phyloP scores from a whole-genome alignment of 2,888 invertebrate genomes.

The Monopis laevigella region DNA sequence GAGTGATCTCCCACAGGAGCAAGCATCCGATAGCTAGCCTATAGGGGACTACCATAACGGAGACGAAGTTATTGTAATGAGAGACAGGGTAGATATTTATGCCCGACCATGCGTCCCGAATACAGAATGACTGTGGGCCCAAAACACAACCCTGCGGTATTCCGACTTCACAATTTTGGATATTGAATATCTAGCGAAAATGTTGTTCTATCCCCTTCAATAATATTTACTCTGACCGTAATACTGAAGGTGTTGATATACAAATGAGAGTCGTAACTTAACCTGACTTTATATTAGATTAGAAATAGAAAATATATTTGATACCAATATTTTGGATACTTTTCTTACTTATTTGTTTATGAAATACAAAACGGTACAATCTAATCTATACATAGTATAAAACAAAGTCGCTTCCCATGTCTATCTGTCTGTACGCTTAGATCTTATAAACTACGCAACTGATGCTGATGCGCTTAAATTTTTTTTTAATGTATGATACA shows the following conservation, averaged over 20 bases:
- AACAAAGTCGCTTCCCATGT: too few species aligned
- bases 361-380: too few species aligned
- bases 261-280: too few species aligned
- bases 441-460: too few species aligned
- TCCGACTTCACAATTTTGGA: not conserved
- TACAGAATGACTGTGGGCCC: constrained; percentile 41
- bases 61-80: constrained; percentile 60
- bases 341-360: too few species aligned
- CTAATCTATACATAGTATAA: too few species aligned
- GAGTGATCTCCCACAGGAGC: constrained; percentile 50
- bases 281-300: too few species aligned
- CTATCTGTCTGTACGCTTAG: too few species aligned
- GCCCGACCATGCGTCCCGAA: constrained; percentile 53
- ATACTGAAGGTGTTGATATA: constrained; percentile 45
- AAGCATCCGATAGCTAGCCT: constrained; percentile 44
- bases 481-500: too few species aligned
- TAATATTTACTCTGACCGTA: constrained; percentile 43
- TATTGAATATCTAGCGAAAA: constrained; percentile 12
- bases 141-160: constrained; percentile 18
- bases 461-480: too few species aligned
- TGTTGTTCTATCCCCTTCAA: constrained; percentile 20
- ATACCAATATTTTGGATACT: too few species aligned
- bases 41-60: constrained; percentile 38
- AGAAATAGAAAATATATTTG: too few species aligned
- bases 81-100: constrained; percentile 61